phyloP scores from a whole-genome alignment of 2,888 invertebrate genomes.

The Caenorhabditis macrosperma region DNA sequence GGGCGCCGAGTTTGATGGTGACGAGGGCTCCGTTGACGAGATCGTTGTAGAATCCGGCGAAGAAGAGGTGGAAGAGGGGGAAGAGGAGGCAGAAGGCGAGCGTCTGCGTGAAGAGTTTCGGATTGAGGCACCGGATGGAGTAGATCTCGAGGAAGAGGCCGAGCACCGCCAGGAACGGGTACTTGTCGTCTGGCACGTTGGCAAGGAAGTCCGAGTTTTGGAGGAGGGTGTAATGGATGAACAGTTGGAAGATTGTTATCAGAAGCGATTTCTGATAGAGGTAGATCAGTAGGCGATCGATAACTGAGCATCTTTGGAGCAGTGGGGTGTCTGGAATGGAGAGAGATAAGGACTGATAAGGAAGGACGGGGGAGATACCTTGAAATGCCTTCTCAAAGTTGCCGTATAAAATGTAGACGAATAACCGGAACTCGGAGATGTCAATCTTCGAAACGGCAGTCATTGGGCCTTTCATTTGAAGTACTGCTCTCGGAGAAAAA shows the following conservation, averaged over 20 bases:
- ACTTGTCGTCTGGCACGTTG: conserved; percentile 43
- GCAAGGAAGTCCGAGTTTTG: conserved; percentile 31
- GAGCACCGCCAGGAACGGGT: conserved; percentile 37
- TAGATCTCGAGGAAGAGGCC: conserved; percentile 38
- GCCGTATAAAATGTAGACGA: conserved; percentile 49
- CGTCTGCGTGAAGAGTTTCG: conserved; percentile 44
- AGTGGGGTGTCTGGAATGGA: conserved; percentile 51
- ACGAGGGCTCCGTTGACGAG: conserved; percentile 27
- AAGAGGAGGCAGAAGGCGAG: conserved; percentile 22
- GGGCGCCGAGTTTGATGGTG: conserved; percentile 25
- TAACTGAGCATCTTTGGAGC: conserved; percentile 37
- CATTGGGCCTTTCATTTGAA: conserved; percentile 25
- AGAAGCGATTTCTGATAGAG: conserved; percentile 45
- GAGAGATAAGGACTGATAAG: neutral
- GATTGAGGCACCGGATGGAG: conserved; percentile 25
- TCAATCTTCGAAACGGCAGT: conserved; percentile 36
- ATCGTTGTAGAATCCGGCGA: conserved; percentile 52
- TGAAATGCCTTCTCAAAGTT: conserved; percentile 58
- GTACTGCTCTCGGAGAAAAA: no score
- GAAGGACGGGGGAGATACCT: conserved; percentile 15
- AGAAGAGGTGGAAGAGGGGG: conserved; percentile 37
- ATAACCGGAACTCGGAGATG: conserved; percentile 38
- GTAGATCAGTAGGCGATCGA: conserved; percentile 40
- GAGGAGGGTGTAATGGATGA: conserved; percentile 45
- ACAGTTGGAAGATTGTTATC: conserved; percentile 42